Percentiles rank a stretch among this genome's conserved stretches.
Conservation (phyloP, 2,113 vertebrate species). For the Oenanthe melanoleuca region DNA sequence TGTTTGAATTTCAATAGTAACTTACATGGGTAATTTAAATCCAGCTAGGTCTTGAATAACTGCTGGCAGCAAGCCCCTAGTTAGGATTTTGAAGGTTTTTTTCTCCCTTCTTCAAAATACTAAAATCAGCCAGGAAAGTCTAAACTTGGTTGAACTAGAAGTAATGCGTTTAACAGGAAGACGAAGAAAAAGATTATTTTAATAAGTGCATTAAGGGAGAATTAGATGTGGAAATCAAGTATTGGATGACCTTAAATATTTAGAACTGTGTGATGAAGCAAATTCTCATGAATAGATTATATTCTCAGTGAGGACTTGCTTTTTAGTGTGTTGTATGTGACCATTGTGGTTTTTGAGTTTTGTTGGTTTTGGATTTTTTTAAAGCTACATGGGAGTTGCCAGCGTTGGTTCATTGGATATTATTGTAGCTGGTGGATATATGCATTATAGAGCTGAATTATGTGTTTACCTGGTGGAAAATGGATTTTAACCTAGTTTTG, state of each 20-base stretch:
- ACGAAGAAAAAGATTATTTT: constrained; percentile 41
- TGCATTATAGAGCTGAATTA: background rate
- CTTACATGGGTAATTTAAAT: constrained; percentile 14
- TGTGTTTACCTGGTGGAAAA: background rate
- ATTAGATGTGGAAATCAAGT: constrained; percentile 42
- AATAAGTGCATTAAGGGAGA: constrained; percentile 26
- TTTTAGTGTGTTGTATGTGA: background rate
- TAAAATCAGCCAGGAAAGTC: constrained; percentile 9
- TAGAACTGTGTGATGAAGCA: background rate
- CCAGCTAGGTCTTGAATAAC: constrained; percentile 25
- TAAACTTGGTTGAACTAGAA: constrained; percentile 33
- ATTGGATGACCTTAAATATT: constrained; percentile 23
- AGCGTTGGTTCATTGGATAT: background rate
- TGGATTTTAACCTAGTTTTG: background rate
- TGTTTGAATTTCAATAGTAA: constrained; percentile 36
- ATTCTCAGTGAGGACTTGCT: constrained; percentile 10
- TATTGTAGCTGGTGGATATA: background rate
- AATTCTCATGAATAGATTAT: background rate
- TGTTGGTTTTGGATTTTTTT: background rate
- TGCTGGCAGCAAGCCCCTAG: constrained; percentile 56
- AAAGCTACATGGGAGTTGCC: background rate
- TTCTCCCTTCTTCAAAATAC: background rate
- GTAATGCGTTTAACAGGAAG: constrained; percentile 17
- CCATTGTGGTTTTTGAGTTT: background rate
- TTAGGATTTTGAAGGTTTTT: background rate